Conservation (phyloP, 2,113 vertebrate genomes). For the Lethenteron camtschaticum region DNA sequence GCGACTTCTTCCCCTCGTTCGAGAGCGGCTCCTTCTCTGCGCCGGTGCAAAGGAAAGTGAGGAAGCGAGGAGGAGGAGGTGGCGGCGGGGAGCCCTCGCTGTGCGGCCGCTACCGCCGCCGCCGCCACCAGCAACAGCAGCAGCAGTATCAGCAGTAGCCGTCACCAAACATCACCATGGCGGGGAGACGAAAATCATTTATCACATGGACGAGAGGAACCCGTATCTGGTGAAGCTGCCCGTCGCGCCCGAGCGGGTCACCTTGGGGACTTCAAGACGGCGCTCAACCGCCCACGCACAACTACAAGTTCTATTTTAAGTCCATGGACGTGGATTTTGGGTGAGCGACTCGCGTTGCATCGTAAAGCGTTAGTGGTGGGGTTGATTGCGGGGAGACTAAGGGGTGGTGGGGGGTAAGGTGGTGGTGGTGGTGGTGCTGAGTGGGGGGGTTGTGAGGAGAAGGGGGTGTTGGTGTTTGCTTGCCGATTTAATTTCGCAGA, state of each 20-base stretch:
- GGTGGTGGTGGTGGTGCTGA: not conserved
- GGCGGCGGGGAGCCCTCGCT: too few relatives aligned
- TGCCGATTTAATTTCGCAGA: too few relatives aligned
- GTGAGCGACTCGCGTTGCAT: conserved; percentile 27
- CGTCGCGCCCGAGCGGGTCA: conserved; percentile 72
- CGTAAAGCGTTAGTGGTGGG: not conserved
- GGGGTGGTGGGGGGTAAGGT: not conserved
- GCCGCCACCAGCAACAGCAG: too few relatives aligned
- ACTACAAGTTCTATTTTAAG: conserved; percentile 99
- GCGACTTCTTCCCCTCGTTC: too few relatives aligned
- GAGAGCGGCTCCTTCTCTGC: too few relatives aligned
- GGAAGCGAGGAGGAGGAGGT: too few relatives aligned
- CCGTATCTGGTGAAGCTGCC: conserved; percentile 86
- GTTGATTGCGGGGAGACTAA: not conserved
- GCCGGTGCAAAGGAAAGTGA: too few relatives aligned
- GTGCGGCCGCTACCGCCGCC: too few relatives aligned
- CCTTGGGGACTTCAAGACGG: conserved; percentile 87
- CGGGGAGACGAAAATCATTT: conserved; percentile 94
- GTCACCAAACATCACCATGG: conserved; percentile 30
- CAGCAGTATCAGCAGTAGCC: too few relatives aligned
- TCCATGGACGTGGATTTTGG: conserved; percentile 98
- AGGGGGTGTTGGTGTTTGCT: not conserved
- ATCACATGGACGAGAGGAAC: conserved; percentile 93
- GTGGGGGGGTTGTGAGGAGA: not conserved
- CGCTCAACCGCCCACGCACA: conserved; percentile 67